Percentiles rank a stretch among this genome's conserved stretches.
These are phyloP conservation scores for Pipistrellus pygmaeus DNA, from an alignment of 2,797 vertebrate species.

Conservation along the genomic window DNA sequence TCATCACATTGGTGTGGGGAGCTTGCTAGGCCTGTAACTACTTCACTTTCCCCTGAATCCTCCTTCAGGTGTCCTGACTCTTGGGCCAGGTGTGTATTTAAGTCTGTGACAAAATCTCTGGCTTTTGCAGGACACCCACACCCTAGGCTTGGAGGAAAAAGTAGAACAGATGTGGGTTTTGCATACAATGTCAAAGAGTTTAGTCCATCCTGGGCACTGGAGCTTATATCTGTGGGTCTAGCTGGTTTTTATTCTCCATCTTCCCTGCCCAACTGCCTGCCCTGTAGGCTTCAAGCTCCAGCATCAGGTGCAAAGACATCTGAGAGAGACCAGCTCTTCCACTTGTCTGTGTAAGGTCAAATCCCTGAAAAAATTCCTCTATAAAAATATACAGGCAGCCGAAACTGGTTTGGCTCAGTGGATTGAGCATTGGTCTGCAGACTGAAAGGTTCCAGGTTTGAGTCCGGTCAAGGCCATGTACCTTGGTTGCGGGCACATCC, in stretches of 20 bases:
- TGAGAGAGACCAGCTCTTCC: not conserved
- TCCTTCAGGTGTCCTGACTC: not conserved
- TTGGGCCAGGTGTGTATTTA: not conserved
- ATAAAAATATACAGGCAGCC: not conserved
- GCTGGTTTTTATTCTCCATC: not conserved
- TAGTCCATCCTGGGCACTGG: not conserved
- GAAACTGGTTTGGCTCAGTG: too few relatives aligned
- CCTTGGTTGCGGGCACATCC: too few relatives aligned
- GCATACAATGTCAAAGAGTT: too few relatives aligned
- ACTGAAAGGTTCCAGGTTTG: too few relatives aligned
- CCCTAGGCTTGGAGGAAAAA: not conserved
- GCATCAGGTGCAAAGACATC: not conserved
- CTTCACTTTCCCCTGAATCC: not conserved
- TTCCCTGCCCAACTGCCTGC: not conserved
- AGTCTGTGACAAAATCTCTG: not conserved
- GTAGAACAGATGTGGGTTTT: not conserved
- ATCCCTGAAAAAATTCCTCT: not conserved
- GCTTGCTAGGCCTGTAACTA: not conserved
- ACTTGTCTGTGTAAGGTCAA: not conserved
- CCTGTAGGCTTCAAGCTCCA: not conserved
- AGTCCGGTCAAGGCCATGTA: too few relatives aligned
- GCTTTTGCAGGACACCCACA: not conserved
- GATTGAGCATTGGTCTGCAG: too few relatives aligned
- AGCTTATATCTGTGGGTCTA: not conserved
- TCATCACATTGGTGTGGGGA: accelerated